phyloP scores from a whole-genome alignment of 1,140 invertebrate species.

The Drosophila ambigua region DNA sequence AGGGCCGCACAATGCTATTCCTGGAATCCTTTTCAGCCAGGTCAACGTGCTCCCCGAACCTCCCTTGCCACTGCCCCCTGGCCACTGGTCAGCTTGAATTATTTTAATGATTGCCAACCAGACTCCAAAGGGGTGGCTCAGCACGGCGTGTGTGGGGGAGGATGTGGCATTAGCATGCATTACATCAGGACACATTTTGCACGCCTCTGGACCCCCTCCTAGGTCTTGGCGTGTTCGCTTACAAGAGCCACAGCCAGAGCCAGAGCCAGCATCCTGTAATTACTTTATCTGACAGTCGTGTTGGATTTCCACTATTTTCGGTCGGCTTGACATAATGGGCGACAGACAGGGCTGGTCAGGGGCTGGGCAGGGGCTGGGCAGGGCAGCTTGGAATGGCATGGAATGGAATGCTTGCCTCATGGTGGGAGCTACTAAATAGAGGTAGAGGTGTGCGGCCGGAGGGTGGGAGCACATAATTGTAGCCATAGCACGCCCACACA shows the following conservation, averaged over 20 bases:
- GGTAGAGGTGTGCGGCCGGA: slow-evolving; percentile 3
- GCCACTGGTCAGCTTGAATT: slow-evolving; percentile 54
- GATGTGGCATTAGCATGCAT: slow-evolving; percentile 66
- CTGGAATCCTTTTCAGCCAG: slow-evolving; percentile 36
- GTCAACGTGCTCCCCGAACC: slow-evolving; percentile 1
- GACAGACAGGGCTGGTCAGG: not conserved
- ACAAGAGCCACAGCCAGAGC: not conserved
- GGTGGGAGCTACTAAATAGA: not conserved
- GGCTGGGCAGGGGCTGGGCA: no score
- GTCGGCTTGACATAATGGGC: slow-evolving; percentile 41
- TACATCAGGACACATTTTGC: slow-evolving; percentile 50
- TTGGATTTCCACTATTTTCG: slow-evolving; percentile 72
- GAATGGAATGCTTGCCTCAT: no score
- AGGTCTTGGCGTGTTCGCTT: slow-evolving; percentile 5
- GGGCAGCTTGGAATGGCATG: not conserved
- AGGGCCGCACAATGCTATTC: slow-evolving; percentile 25
- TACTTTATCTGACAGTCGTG: slow-evolving; percentile 65
- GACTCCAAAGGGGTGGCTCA: slow-evolving; percentile 5
- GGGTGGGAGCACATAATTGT: slow-evolving; percentile 58
- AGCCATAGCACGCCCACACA: slow-evolving; percentile 60
- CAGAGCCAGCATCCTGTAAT: slow-evolving; percentile 57
- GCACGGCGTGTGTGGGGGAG: not conserved
- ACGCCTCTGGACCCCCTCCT: slow-evolving; percentile 1
- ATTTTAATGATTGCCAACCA: slow-evolving; percentile 58
- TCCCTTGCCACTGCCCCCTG: not conserved